Base-by-base conservation (phyloP, 2,888 invertebrate genomes). In the Noctua fimbriata region DNA sequence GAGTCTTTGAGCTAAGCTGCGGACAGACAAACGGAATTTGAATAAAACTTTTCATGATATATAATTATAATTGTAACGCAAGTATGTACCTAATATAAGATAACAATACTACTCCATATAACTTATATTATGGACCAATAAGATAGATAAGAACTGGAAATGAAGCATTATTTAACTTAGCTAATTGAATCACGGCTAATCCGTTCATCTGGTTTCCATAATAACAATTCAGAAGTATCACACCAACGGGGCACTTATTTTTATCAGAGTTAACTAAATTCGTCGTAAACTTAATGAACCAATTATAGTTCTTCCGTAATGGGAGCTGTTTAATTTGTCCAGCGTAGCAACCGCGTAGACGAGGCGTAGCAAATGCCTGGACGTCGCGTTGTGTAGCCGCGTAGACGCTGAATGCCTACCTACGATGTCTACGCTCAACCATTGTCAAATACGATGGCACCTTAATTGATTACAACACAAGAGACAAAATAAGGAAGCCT, bases 131-230 rank as follows among this genome's bases (percentile, higher is more conserved):
- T n/a, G 14, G 16, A 60, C 2, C 52, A 47, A 75, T 78, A 67
- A 80, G 65, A 75, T 58, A 82, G 70, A 79, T 63, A 73, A 83
- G 75, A 80, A 76, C 70, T 66, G 76, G 72, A 70, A 83, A 82
- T 76, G 60, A 78, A 82, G 69, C 70, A 79, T 83, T 79, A 81
- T 81, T 85, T 82, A 76, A 81, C 67, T 85, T 79, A 70, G 78
- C 69, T 84, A 87, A 89, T 89, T 85, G 82, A 84, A 80, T 82
- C 77, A 85, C 63, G 36, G 44, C 58, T 81, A 79, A 82, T 81
- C 73, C 75, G 67, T 75, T 79, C 71, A 79, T 83, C 78, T 82
- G 55, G 72, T 69, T 80, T 79, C 47, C 67, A 60, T 78, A 79
- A 78, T 79, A 70, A 75, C 58, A 69, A 63, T 52, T 63, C 75